Evolutionary conservation across 2,797 vertebrate genomes (phyloP).

Genomic region (Sylvia borin): DNA sequence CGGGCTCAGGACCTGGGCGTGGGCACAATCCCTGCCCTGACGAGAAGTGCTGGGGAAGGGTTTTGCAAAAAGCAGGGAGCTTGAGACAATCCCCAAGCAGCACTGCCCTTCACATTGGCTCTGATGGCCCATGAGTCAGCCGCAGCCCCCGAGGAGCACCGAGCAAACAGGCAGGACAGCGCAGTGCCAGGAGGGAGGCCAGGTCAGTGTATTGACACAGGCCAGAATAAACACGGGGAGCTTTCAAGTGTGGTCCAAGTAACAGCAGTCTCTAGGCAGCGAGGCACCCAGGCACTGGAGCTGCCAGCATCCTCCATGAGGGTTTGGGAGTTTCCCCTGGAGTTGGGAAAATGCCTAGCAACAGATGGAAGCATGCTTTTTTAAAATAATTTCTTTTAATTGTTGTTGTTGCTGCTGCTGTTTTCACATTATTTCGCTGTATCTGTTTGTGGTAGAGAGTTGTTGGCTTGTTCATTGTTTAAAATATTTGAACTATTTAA

Average conservation of each 20-base stretch:
- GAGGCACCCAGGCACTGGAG: not conserved
- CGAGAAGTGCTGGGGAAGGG: rapidly evolving
- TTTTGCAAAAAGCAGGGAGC: not conserved
- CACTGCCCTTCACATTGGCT: not conserved
- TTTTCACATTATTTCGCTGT: not conserved
- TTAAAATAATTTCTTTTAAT: not conserved
- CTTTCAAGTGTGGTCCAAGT: not conserved
- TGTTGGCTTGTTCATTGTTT: not conserved
- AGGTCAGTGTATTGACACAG: not conserved
- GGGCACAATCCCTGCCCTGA: not conserved
- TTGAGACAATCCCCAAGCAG: not conserved
- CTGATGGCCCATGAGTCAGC: not conserved
- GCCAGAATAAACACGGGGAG: rapidly evolving
- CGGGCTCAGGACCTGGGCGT: rapidly evolving
- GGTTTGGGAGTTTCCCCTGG: rapidly evolving
- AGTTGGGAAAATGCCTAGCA: not conserved
- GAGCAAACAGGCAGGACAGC: not conserved
- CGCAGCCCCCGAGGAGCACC: rapidly evolving
- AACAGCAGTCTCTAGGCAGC: not conserved
- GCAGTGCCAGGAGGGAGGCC: not conserved
- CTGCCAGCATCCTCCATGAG: not conserved
- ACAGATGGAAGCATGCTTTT: not conserved
- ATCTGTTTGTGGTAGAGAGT: not conserved
- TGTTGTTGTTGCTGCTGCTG: not conserved
- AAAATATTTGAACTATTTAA: not conserved